Evolutionary conservation across 1,140 invertebrate genomes (phyloP).

Genomic region (Drosophila bocqueti): DNA sequence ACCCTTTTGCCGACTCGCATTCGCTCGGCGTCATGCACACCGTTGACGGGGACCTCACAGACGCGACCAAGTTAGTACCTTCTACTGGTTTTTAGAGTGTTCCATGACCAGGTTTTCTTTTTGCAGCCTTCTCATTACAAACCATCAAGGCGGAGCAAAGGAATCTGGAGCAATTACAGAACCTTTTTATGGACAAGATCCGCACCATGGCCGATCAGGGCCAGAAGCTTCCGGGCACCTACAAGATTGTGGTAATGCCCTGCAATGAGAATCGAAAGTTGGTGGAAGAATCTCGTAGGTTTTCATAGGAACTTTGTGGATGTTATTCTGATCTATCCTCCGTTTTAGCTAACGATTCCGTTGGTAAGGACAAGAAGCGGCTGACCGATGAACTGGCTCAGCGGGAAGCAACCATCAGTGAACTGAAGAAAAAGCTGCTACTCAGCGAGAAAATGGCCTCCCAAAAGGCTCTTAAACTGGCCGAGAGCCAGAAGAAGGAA

Average conservation of each 20-base stretch:
- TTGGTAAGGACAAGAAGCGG: neutral
- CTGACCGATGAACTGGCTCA: neutral
- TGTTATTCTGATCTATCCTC: neutral
- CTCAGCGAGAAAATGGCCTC: neutral
- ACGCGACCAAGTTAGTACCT: neutral
- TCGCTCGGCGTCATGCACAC: neutral
- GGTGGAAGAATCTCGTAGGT: neutral
- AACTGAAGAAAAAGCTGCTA: neutral
- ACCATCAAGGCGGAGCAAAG: conserved; percentile 23
- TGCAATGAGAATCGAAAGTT: conserved; percentile 44
- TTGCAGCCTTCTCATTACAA: neutral
- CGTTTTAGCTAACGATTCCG: neutral
- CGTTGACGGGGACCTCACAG: neutral
- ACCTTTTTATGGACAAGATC: conserved; percentile 49
- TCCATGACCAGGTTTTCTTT: too few relatives aligned
- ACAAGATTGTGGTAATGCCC: conserved; percentile 54
- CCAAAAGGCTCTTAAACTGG: conserved; percentile 2
- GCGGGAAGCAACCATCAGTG: neutral
- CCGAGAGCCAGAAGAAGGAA: conserved; percentile 4
- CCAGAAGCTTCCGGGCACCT: neutral
- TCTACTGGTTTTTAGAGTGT: too few relatives aligned
- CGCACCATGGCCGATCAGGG: neutral
- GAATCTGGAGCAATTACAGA: conserved; percentile 48
- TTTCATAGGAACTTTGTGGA: too few relatives aligned
- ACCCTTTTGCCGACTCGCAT: too few relatives aligned